Conservation (phyloP, 2,797 vertebrate genomes). For the Moxostoma hubbsi region DNA sequence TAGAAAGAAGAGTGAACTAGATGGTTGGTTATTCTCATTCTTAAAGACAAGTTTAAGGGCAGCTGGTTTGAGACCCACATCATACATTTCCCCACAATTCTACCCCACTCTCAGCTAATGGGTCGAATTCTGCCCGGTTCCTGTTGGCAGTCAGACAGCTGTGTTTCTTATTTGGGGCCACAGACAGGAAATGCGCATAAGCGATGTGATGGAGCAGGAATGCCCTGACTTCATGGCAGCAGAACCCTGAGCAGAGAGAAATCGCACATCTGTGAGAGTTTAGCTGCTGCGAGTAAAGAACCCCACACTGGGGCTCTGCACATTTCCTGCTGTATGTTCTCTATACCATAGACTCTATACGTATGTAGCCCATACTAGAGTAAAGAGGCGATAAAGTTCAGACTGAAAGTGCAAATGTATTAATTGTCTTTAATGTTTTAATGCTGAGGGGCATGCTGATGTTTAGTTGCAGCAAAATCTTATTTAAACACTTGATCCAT, state of each 20-base stretch:
- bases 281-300: conserved; percentile 73
- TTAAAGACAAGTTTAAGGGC: neutral
- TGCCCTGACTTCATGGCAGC: conserved; percentile 62
- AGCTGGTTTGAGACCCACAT: neutral
- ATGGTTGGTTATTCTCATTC: neutral
- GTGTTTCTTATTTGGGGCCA: conserved; percentile 69
- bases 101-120: conserved; percentile 37
- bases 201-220: conserved; percentile 66
- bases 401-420: neutral
- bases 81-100: conserved; percentile 10
- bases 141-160: conserved; percentile 66
- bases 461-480: neutral
- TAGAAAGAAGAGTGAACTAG: neutral
- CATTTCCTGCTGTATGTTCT: conserved; percentile 53
- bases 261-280: conserved; percentile 80
- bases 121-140: conserved; percentile 50
- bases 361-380: neutral
- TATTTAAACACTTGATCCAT: too few species aligned
- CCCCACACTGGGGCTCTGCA: conserved; percentile 51
- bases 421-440: neutral
- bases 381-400: neutral
- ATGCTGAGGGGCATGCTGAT: neutral
- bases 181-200: conserved; percentile 77
- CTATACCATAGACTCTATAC: conserved; percentile 18
- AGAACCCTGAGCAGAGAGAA: conserved; percentile 38